Base-by-base conservation (phyloP, 2,888 invertebrate species). In the Apodemia mormo region DNA sequence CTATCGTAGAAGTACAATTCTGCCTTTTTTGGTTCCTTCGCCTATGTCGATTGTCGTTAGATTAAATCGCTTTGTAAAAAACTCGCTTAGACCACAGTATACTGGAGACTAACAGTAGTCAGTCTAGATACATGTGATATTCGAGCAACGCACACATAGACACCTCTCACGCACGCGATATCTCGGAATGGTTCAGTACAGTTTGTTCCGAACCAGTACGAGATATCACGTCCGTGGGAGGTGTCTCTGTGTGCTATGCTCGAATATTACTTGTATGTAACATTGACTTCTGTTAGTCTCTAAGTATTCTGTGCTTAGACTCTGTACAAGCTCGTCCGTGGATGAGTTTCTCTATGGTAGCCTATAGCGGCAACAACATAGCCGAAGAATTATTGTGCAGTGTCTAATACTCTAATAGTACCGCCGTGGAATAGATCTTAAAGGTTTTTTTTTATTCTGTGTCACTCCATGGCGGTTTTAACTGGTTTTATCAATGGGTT, bases 41-140 rank as follows among this genome's bases (percentile, higher is more conserved):
- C 82, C 81, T 83, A 78, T 83, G 85, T 83, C 80, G 83, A 80
- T 81, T 78, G 82, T 80, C 81, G 79, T 81, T 78, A 77, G 78
- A 76, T 80, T 78, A 76, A 75, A 74, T 70, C 65, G 81, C 82
- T 82, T 83, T 83, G 81, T 83, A 83, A 76, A 84, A 81, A 78
- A 78, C 77, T 76, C 76, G 82, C 82, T 75, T 77, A 75, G 77
- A 81, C 77, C n/a, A n/a, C n/a, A n/a, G n/a, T n/a, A n/a, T n/a
- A n/a, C n/a, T n/a, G n/a, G n/a, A n/a, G n/a, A n/a, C n/a, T n/a
- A n/a, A n/a, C n/a, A n/a, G n/a, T n/a, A n/a, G n/a, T n/a, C n/a
- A n/a, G n/a, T n/a, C n/a, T n/a, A n/a, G n/a, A n/a, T n/a, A n/a
- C n/a, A n/a, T n/a, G n/a, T n/a, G n/a, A n/a, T n/a, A n/a, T n/a